Evolutionary conservation across 2,797 vertebrate genomes (phyloP), one percentile per base, ranked within the genome.

Genomic region (Pseudomugil gertrudae): DNA sequence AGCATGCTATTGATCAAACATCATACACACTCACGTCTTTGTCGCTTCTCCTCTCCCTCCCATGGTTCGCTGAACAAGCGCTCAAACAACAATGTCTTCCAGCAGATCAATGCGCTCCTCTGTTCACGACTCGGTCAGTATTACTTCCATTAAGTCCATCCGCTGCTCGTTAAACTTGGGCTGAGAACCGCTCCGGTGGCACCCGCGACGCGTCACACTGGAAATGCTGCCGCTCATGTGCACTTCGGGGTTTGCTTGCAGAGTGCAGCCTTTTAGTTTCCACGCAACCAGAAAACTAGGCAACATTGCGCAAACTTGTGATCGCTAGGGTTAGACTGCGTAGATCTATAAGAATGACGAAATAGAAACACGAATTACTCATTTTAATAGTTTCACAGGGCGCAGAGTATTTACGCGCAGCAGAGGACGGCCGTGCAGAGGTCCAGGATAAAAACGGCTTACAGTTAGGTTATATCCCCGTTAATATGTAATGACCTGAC

Each of bases 251-350:
- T 73, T 72, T 68, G 30, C 73, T 57, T 66, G 6, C 58, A 23
- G 64, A 13, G 52, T 24, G 62, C 83, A 69, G 85, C 73, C 74
- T 69, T 75, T 82, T 69, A 86, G 93, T 94, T 91, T 93, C 93
- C 89, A 94, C 80, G 93, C 93, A 93, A 93, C 92, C 79, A 77
- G 48, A 73, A 79, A 83, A 86, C 69, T 48, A 71, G 85, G 70
- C 79, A 72, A 66, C 74, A 74, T 58, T 38, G 63, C 53, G 69
- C 48, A 69, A 57, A 36, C 26, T 55, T 75, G 33, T 71, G 53
- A 57, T 45, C 19, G 63, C 66, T 66, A 78, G 69, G 56, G 72
- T 23, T 60, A 36, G 15, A 27, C 79, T 36, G 55, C 24, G 57
- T 57, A 38, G 66, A 57, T 63, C 61, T 60, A 54, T 17, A 17